phyloP scores from a whole-genome alignment of 2,888 invertebrate genomes.

The Oligia strigilis region DNA sequence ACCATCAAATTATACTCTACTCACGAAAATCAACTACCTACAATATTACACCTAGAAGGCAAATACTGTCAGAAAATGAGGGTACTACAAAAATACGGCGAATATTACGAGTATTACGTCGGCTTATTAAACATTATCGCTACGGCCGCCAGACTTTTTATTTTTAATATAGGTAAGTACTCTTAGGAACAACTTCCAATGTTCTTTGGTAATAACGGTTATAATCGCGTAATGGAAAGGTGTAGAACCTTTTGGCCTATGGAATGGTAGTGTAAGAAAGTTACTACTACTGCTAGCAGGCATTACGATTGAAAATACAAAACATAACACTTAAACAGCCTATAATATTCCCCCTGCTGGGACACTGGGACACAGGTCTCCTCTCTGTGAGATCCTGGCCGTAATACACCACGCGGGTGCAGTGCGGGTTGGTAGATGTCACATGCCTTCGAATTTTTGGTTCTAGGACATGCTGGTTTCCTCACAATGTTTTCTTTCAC shows the following conservation, averaged over 20 bases:
- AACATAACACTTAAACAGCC: too few species aligned
- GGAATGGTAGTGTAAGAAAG: too few species aligned
- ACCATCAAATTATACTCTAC: neutral
- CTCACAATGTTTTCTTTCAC: too few species aligned
- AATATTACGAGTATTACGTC: neutral
- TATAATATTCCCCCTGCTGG: too few species aligned
- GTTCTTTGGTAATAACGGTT: neutral
- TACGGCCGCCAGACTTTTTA: neutral
- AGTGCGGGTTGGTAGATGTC: too few species aligned
- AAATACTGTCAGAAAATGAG: constrained; percentile 18
- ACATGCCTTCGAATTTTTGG: too few species aligned
- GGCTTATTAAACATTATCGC: constrained; percentile 32
- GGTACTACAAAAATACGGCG: constrained; percentile 24
- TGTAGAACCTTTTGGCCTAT: too few species aligned
- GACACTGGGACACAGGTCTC: too few species aligned
- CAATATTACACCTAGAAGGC: neutral
- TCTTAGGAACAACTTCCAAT: neutral
- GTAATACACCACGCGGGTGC: too few species aligned
- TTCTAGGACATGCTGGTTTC: too few species aligned
- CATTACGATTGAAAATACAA: neutral
- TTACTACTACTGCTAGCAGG: neutral
- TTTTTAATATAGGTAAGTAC: constrained; percentile 5
- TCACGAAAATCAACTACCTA: neutral
- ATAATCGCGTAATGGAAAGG: neutral
- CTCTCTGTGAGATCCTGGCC: too few species aligned